Evolutionary conservation across 1,140 invertebrate species (phyloP), one percentile per base, ranked within the genome.

Genomic region (Frieseomelitta varia): DNA sequence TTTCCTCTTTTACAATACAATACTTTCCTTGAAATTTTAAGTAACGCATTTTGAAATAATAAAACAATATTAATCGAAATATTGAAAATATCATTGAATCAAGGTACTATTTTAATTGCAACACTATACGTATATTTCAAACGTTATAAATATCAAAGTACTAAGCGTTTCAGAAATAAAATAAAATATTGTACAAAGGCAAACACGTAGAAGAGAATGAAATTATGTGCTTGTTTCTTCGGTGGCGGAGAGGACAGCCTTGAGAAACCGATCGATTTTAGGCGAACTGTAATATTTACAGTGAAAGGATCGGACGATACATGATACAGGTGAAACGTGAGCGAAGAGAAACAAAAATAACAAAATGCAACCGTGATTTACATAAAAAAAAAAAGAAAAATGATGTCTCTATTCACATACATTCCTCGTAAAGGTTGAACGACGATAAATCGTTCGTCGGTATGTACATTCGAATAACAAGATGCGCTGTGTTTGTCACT

Each of bases 391-490:
- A 39, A 39, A 39, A 39, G 4, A 39, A 39, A 88, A 92, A 92
- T 91, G 88, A 86, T 87, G 79, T 93, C 91, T 94, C 91, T 94
- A 93, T 94, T 93, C 86, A 93, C 91, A 91, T 91, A 93, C 90
- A 93, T 65, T 91, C 61, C 81, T 83, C 75, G 27, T 76, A 61
- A 79, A 61, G 19, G 27, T 55, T 85, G 76, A 78, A 81, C 81
- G 79, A 88, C 87, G n/a, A n/a, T n/a, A n/a, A n/a, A 85, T 87
- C 27, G 67, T 81, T 79, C 27, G 65, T 85, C 86, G 55, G 55
- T 81, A 78, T 84, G 53, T 88, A 76, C 87, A 85, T 58, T 75
- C 86, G 56, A 81, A 63, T 81, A 68, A 56, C 75, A 91, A 87
- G 87, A 91, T 92, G 72, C 91, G 90, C 82, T 90, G 56, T 12